phyloP scores from a whole-genome alignment of 2,113 vertebrate genomes.

The Saimiri boliviensis region DNA sequence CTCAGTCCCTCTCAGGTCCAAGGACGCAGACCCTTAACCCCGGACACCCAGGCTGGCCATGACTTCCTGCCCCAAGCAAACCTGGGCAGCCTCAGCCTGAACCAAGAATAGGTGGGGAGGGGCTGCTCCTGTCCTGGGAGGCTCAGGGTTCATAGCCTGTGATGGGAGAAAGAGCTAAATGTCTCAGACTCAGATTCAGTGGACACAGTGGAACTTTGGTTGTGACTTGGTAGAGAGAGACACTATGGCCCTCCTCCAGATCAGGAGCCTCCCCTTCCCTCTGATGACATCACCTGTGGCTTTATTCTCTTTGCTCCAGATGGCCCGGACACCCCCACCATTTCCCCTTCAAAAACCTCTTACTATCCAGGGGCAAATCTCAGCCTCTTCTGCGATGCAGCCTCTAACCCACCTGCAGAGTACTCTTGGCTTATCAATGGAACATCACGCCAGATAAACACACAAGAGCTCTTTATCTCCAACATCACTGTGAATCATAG shows the following conservation, averaged over 20 bases:
- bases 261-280: neutral
- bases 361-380: neutral
- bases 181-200: neutral
- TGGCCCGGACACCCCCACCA: constrained; percentile 45
- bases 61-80: neutral
- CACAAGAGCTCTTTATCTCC: neutral
- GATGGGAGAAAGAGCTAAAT: neutral
- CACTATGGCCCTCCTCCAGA: neutral
- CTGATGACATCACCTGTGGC: neutral
- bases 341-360: neutral
- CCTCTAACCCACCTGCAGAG: constrained; percentile 25
- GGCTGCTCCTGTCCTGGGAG: neutral
- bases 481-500: neutral
- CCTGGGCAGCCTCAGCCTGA: neutral
- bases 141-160: neutral
- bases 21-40: too few species aligned
- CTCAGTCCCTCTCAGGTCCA: neutral
- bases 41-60: neutral
- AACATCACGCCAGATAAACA: neutral
- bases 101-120: neutral
- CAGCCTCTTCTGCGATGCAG: neutral
- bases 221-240: neutral
- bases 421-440: constrained; percentile 38
- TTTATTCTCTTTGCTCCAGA: constrained; percentile 58
- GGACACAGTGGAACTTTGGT: neutral